Evolutionary conservation across 2,113 vertebrate genomes (phyloP).

Genomic region (Oryzias melastigma): DNA sequence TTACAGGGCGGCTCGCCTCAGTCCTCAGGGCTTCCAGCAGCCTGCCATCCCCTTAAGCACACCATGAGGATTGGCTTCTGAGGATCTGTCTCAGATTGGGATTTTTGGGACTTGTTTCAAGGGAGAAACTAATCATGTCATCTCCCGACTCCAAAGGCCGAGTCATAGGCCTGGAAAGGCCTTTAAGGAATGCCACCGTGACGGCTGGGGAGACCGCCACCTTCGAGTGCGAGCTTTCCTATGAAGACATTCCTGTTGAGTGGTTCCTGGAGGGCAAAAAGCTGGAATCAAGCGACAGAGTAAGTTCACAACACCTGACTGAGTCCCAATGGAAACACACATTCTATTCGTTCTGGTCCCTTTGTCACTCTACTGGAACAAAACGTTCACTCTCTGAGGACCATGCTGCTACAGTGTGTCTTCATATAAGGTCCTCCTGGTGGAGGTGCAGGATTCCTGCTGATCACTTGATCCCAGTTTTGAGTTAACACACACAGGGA

Average conservation of each 20-base stretch:
- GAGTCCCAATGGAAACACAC: constrained; percentile 1
- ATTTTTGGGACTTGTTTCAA: constrained; percentile 51
- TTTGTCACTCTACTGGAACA: background rate
- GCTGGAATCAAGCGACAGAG: constrained; percentile 91
- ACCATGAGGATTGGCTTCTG: constrained; percentile 77
- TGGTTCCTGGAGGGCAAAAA: constrained; percentile 93
- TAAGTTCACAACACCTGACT: constrained; percentile 68
- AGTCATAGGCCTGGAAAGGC: constrained; percentile 84
- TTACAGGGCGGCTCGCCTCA: constrained; percentile 41
- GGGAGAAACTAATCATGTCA: constrained; percentile 80
- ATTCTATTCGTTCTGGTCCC: background rate
- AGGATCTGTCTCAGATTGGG: constrained; percentile 63
- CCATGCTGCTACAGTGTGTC: constrained; percentile 21
- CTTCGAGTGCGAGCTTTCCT: constrained; percentile 95
- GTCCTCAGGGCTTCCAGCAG: constrained; percentile 53
- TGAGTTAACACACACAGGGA: constrained; percentile 52
- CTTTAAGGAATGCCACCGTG: constrained; percentile 91
- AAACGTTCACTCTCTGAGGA: background rate
- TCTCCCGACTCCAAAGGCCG: constrained; percentile 89
- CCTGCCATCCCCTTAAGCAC: constrained; percentile 75
- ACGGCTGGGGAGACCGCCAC: constrained; percentile 95
- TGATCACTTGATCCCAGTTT: constrained; percentile 72
- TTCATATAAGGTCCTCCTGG: constrained; percentile 74
- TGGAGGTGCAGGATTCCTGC: constrained; percentile 60
- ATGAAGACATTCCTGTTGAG: constrained; percentile 90